Evolutionary conservation across 37 sponge, comb jelly and placozoan genomes (phyloP), one percentile per base, ranked within the genome.

Genomic region (Spongilla lacustris): DNA sequence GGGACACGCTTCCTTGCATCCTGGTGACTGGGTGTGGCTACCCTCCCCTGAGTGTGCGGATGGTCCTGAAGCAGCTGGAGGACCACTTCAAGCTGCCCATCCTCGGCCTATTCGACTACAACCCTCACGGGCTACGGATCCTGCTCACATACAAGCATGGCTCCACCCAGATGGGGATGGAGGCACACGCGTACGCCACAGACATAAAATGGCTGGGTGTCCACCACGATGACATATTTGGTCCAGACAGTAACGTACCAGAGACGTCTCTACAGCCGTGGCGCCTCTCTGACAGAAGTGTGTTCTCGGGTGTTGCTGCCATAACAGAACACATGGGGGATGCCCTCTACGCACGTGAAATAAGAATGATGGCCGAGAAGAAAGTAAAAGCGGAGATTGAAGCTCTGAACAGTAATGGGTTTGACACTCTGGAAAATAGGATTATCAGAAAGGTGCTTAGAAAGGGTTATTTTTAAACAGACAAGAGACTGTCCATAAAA

Each of bases 11-110:
- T 0, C 98, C 98, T 19, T 94, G 94, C 69, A 81, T 98, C n/a
- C 11, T 98, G 35, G 81, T 98, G 28, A 98, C 98, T 34, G 98
- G 98, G 19, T 94, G 98, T 80, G 98, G 98, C 36, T 98, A 95
- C 50, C 98, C 98, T 19, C 89, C 96, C 4, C 93, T 98, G 67
- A 92, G 93, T 50, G 98, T 95, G 25, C 81, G 98, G 21, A 92
- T 90, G 70, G 81, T 92, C 0, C 80, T 94, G 26, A 91, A 90
- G 73, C 71, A 85, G 23, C 85, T 95, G 19, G 79, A 68, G 2
- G 48, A 82, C 2, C 84, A 91, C 75, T 70, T 98, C 33, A 19
- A 69, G 0, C 77, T 98, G 0, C 98, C 98, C 37, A 91, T 95
- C 3, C 75, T 98, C 19, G 98, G 98, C 1, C 79, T 98, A 36